Conservation (phyloP, 2,797 vertebrate genomes). For the Echiichthys vipera region DNA sequence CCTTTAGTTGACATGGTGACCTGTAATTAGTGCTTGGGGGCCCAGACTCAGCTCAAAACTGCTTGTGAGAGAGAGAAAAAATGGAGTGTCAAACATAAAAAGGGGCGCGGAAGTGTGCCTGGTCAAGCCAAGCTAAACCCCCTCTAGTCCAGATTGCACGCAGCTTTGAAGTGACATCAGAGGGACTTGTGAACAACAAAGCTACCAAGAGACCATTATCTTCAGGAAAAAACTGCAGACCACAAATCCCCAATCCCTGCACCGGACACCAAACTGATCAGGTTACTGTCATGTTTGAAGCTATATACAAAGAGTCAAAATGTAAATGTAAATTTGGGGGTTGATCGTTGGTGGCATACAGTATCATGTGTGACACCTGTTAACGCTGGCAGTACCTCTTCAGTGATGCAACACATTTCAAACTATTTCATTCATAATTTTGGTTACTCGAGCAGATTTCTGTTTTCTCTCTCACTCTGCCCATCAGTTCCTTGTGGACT, state of each 20-base stretch:
- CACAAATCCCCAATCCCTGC: conserved; percentile 43
- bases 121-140: conserved; percentile 63
- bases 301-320: conserved; percentile 15
- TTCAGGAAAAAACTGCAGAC: conserved; percentile 29
- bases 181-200: conserved; percentile 68
- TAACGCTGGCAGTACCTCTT: not conserved
- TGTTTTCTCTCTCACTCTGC: not conserved
- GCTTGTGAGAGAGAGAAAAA: conserved; percentile 66
- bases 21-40: conserved; percentile 76
- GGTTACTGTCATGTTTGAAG: conserved; percentile 49
- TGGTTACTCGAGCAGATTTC: not conserved
- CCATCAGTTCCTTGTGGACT: not conserved
- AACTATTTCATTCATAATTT: conserved; percentile 1
- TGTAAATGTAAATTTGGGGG: conserved; percentile 1
- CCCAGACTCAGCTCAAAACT: conserved; percentile 43
- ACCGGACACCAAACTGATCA: conserved; percentile 42
- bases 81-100: conserved; percentile 76
- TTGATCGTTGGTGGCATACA: not conserved
- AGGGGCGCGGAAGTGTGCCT: conserved; percentile 65
- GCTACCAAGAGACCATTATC: conserved; percentile 53
- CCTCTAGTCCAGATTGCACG: conserved; percentile 40
- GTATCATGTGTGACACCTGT: not conserved
- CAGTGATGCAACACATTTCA: not conserved
- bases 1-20: conserved; percentile 70
- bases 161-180: conserved; percentile 79